A percentile compares a stretch with the other conserved stretches of the same genome.
Evolutionary conservation across 1,140 invertebrate genomes (phyloP).

Genomic region (Drosophila mayri): DNA sequence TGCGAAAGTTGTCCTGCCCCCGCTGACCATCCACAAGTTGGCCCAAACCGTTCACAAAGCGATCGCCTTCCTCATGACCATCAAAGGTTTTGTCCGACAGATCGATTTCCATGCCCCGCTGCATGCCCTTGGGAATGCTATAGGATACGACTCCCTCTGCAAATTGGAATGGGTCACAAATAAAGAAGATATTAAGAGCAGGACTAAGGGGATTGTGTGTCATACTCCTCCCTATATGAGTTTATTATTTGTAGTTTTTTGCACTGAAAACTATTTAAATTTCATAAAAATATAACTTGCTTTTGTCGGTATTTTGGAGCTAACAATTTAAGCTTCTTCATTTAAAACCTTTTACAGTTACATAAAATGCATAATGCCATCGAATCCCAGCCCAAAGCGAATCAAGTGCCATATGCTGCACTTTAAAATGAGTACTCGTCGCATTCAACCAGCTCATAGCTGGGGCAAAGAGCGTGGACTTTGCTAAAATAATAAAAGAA

Average conservation of each 20-base stretch:
- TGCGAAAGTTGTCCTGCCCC: slow-evolving; percentile 92
- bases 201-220: slow-evolving; percentile 11
- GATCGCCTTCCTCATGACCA: slow-evolving; percentile 91
- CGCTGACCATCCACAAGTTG: slow-evolving; percentile 95
- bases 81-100: slow-evolving; percentile 97
- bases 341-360: not conserved
- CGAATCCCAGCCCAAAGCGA: not conserved
- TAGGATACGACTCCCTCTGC: slow-evolving; percentile 93
- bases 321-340: not conserved
- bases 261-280: not conserved
- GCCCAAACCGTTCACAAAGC: slow-evolving; percentile 93
- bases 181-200: slow-evolving; percentile 19
- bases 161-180: slow-evolving; percentile 32
- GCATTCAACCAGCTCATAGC: slow-evolving; percentile 22
- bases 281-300: too few species aligned
- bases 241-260: not conserved
- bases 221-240: not conserved
- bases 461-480: slow-evolving; percentile 4
- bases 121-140: slow-evolving; percentile 92
- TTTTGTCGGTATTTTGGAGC: not conserved
- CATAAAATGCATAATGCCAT: not conserved
- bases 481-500: slow-evolving; percentile 2
- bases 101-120: slow-evolving; percentile 93
- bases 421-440: slow-evolving; percentile 44
- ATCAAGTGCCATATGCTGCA: not conserved